Evolutionary conservation across 2,797 vertebrate genomes (phyloP).

Genomic region (Myotis pilosus): DNA sequence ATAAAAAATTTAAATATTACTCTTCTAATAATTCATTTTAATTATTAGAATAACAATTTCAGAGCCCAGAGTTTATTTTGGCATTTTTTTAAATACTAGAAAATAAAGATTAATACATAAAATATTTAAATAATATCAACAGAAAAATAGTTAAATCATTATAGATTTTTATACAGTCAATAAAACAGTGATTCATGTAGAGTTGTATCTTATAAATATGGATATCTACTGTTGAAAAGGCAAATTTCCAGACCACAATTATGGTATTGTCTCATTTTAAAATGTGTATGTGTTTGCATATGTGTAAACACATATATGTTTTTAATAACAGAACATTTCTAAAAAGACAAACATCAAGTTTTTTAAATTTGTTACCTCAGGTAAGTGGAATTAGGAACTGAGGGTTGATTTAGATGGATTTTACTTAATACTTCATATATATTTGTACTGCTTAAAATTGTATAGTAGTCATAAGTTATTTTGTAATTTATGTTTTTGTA

Average conservation of each 20-base stretch:
- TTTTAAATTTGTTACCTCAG: background rate
- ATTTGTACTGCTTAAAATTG: background rate
- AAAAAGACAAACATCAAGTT: background rate
- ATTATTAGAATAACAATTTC: background rate
- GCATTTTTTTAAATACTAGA: background rate
- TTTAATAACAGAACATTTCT: constrained; percentile 31
- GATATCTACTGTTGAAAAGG: background rate
- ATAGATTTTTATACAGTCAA: background rate
- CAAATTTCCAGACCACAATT: background rate
- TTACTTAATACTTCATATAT: background rate
- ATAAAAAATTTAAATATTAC: background rate
- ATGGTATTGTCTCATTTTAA: background rate
- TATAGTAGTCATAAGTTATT: background rate
- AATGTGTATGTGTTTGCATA: background rate
- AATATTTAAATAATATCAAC: constrained; percentile 3
- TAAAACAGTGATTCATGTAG: background rate
- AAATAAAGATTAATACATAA: background rate
- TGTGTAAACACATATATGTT: background rate
- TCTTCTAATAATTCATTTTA: constrained; percentile 33
- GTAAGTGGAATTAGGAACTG: background rate
- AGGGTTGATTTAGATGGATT: background rate
- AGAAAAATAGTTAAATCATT: constrained; percentile 14
- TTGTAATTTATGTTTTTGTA: background rate
- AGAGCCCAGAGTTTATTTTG: background rate
- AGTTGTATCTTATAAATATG: background rate